Percentiles rank a stretch among this genome's conserved stretches.
These are phyloP conservation scores for Cosmia pyralina DNA, from an alignment of 2,888 invertebrate species.

Conservation along the genomic window DNA sequence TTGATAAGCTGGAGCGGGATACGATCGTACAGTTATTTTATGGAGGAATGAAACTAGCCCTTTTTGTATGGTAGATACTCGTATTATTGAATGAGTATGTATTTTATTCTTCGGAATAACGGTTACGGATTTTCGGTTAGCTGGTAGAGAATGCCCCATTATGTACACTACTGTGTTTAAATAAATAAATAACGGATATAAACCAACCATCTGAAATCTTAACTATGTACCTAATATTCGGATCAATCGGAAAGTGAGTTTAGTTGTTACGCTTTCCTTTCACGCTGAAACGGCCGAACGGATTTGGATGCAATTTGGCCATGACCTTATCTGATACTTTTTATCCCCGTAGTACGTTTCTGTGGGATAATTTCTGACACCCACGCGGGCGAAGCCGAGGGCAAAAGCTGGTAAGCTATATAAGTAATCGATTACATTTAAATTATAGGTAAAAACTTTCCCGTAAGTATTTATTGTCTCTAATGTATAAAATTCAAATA, in stretches of 20 bases:
- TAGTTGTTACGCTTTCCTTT: too few species aligned
- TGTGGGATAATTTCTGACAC: too few species aligned
- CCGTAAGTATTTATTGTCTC: neutral
- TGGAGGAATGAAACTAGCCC: neutral
- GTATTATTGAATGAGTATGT: too few species aligned
- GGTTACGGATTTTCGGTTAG: neutral
- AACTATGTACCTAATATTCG: too few species aligned
- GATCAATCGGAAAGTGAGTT: too few species aligned
- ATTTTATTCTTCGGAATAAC: neutral
- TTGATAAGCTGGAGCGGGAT: neutral
- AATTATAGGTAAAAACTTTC: neutral
- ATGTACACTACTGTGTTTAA: neutral
- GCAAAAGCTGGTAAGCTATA: neutral
- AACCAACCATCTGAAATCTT: neutral
- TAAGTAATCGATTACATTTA: neutral
- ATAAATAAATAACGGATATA: neutral
- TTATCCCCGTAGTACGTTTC: too few species aligned
- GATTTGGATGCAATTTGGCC: too few species aligned
- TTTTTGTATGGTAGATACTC: neutral
- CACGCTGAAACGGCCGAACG: too few species aligned
- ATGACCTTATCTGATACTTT: too few species aligned
- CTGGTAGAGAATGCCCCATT: too few species aligned
- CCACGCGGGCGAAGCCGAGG: too few species aligned
- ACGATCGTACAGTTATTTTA: conserved; percentile 28
- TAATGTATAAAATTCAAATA: neutral